Conservation (phyloP, 2,888 invertebrate species). For the Callosobruchus maculatus region DNA sequence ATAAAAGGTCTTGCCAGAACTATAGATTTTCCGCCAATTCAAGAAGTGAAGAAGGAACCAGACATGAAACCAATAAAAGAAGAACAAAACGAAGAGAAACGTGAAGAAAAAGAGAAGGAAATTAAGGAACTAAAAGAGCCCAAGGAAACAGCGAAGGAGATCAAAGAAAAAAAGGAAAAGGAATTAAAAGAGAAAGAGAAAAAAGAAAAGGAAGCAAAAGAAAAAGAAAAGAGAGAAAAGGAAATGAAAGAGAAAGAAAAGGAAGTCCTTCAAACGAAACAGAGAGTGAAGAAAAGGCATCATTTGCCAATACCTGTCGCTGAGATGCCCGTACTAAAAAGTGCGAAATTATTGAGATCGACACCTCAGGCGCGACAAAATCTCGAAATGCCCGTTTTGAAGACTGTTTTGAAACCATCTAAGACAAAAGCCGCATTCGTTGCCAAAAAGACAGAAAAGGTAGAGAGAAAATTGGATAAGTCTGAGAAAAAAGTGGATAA, state of each 20-base stretch:
- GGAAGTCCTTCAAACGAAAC: slow-evolving; percentile 2
- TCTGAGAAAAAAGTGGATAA: not conserved
- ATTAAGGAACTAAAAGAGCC: slow-evolving; percentile 10
- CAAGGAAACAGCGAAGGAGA: slow-evolving; percentile 12
- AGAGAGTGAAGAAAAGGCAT: not conserved
- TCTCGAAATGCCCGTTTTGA: slow-evolving; percentile 10
- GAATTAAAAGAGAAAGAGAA: slow-evolving; percentile 17
- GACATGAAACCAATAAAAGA: slow-evolving; percentile 16
- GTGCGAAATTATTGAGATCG: slow-evolving; percentile 7
- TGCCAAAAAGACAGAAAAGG: not conserved
- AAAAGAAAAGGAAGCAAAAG: slow-evolving; percentile 17
- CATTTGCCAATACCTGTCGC: slow-evolving; percentile 1
- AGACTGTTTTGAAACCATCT: not conserved
- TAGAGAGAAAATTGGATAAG: not conserved
- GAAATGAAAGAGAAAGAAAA: slow-evolving; percentile 13
- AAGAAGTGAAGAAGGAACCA: slow-evolving; percentile 13
- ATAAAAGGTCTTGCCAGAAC: slow-evolving; percentile 43
- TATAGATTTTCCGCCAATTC: slow-evolving; percentile 11
- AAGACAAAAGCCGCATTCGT: not conserved
- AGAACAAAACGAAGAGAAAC: slow-evolving; percentile 16
- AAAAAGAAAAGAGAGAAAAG: too few relatives aligned
- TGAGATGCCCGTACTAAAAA: slow-evolving; percentile 12
- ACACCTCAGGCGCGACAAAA: slow-evolving; percentile 3
- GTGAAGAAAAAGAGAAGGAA: slow-evolving; percentile 8
- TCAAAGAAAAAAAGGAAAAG: slow-evolving; percentile 13